Conservation (phyloP, 2,113 vertebrate species). For the Leucopsar rothschildi region DNA sequence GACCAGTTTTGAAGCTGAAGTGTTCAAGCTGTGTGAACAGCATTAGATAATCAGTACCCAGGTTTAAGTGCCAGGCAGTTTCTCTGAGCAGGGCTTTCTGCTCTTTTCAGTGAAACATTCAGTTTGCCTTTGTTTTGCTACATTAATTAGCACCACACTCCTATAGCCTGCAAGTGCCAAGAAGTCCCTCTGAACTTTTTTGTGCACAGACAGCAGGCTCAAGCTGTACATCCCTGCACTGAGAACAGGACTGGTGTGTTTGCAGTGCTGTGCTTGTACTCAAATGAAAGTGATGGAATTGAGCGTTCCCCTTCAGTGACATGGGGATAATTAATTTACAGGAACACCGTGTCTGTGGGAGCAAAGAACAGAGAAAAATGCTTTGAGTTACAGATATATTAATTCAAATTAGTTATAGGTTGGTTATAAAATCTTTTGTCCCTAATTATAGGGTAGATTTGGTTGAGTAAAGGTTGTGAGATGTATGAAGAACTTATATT, state of each 20-base stretch:
- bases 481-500: rapidly evolving
- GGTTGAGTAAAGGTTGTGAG: neutral
- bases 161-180: neutral
- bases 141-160: neutral
- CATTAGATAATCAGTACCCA: neutral
- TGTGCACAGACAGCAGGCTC: neutral
- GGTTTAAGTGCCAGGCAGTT: neutral
- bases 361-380: rapidly evolving
- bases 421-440: neutral
- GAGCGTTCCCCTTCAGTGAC: neutral
- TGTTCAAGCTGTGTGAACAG: neutral
- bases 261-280: neutral
- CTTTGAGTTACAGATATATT: neutral
- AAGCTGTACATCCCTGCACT: neutral
- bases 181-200: neutral
- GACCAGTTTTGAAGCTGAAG: neutral
- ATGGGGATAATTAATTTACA: neutral
- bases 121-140: neutral
- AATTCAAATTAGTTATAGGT: neutral
- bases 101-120: neutral
- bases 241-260: neutral
- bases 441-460: neutral
- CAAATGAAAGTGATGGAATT: neutral
- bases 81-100: neutral
- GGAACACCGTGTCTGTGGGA: neutral